Base-by-base conservation (phyloP, 2,888 invertebrate species). In the Euclidia mi region DNA sequence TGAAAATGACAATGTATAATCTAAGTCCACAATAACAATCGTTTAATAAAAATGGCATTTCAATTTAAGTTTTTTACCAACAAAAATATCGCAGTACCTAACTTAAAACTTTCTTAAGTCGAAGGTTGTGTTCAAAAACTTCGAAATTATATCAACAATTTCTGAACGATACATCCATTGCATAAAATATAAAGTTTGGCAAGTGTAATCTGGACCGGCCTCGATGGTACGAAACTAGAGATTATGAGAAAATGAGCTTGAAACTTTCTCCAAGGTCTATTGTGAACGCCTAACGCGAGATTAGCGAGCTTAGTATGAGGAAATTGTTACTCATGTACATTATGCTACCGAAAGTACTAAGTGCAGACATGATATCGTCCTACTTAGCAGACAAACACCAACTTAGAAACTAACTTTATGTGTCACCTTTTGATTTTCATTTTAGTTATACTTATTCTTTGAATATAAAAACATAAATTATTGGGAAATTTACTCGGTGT, bases 161-260 rank as follows among this genome's bases (percentile, higher is more conserved):
- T 2, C 41, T 34, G 34, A 41, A 46, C 41, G 41, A 32, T 40
- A 45, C 29, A 45, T 28, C 53, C 46, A 46, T 41, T 42, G 28
- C 53, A 35, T 53, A 46, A 53, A 46, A 53, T 53, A 53, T 46
- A 46, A 53, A 53, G 53, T 53, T 53, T 28, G 46, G 41, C 40
- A 46, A 53, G 46, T 46, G 31, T 69, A 73, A 73, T 65, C 61
- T 55, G 35, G 17, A 45, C 49, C 57, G 48, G 40, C 44, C 46
- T 53, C 52, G 52, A 44, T 44, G 35, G 35, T 65, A 53, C 28
- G 52, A 57, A 55, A 56, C 73, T 53, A 40, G 57, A 70, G 74
- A 71, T 70, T 65, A 70, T 56, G 56, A 66, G 53, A 63, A 57
- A 66, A 63, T 47, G 55, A 71, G 75, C 67, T 74, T 66, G 58